phyloP scores from a whole-genome alignment of 2,797 vertebrate species.

The Coilia nasus region DNA sequence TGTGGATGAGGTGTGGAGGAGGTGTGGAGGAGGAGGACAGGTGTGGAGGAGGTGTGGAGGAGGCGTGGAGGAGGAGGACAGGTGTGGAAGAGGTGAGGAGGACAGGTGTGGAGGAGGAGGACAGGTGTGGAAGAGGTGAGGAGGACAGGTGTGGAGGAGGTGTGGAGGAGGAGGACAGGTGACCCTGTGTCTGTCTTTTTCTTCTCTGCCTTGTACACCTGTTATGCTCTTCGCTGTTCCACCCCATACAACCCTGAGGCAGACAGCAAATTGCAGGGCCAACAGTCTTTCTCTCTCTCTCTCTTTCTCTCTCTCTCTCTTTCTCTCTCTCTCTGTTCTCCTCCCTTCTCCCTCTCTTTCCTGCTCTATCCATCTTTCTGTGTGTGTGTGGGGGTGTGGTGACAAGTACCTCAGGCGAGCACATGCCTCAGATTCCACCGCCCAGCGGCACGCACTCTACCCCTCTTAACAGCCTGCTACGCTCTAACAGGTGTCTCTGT shows the following conservation, averaged over 20 bases:
- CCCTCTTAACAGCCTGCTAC: neutral
- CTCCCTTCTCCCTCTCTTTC: neutral
- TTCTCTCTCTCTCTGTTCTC: neutral
- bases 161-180: neutral
- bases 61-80: neutral
- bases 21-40: neutral
- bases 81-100: too few species aligned
- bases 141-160: too few species aligned
- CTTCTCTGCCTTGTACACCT: constrained; percentile 38
- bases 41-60: too few species aligned
- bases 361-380: constrained; percentile 33
- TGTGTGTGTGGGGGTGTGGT: constrained; percentile 58
- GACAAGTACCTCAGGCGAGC: constrained; percentile 73
- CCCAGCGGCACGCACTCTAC: constrained; percentile 52
- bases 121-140: too few species aligned
- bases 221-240: constrained; percentile 55
- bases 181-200: neutral
- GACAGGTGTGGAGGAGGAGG: neutral
- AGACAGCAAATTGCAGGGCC: neutral
- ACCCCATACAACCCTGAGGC: constrained; percentile 56
- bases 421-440: constrained; percentile 83
- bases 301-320: neutral
- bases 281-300: neutral
- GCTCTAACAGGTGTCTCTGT: constrained; percentile 41
- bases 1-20: too few species aligned